Base-by-base conservation (phyloP, 2,797 vertebrate genomes). In the Esox lucius region DNA sequence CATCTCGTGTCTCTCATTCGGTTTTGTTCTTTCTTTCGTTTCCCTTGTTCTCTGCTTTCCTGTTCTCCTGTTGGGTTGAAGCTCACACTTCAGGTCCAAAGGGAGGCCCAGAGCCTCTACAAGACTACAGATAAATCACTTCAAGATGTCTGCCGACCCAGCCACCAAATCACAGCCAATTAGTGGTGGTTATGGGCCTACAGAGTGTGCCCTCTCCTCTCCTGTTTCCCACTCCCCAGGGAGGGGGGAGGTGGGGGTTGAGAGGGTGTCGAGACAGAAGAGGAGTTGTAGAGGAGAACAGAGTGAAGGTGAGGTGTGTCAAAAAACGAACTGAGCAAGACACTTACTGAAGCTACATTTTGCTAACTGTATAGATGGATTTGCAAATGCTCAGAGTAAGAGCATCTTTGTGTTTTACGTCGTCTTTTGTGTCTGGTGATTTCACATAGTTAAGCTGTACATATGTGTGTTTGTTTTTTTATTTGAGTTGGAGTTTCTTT, bases 41-140 rank as follows among this genome's bases (percentile, higher is more conserved):
- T 1, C 19, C 7, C 33, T 5, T 33, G 1, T 26, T 71, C 64
- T 42, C 7, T 28, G 12, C 19, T 65, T 51, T 33, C 67, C 59
- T 59, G 46, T 49, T 8, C 28, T 42, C 22, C 35, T 68, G 51
- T 0, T 71, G 51, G 78, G 61, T 82, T 85, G 77, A 67, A 82
- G 75, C 70, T 77, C 72, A 42, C 71, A 42, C 35, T 22, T 62
- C 56, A 64, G 81, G 77, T 84, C 77, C 77, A 72, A 62, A 0
- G 51, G 0, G 49, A 19, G 72, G 84, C 76, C 75, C 62, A 53
- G 70, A 80, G 12, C 62, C 19, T 70, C 71, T 76, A 35, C 69
- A 78, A 76, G 81, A 80, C 84, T 83, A 75, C 75, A 74, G 83
- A 76, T 81, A 83, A 93, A 93, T 91, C 84, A 90, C 82, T 93